These are phyloP conservation scores for Xylocopa sonorina DNA, from an alignment of 1,140 invertebrate species.

Conservation along the genomic window DNA sequence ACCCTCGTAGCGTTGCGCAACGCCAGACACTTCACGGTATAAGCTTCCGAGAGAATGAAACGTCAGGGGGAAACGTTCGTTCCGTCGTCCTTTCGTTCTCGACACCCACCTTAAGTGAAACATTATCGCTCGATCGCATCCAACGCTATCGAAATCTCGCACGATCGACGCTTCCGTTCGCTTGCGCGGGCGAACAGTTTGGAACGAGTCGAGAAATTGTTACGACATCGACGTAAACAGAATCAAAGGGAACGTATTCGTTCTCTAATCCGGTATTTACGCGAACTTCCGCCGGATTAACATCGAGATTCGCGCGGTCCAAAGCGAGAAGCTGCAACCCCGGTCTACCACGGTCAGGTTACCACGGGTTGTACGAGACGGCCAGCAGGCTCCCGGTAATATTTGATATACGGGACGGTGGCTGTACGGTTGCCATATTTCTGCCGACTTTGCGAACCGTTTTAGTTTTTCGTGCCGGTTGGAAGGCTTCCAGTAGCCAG, in stretches of 20 bases:
- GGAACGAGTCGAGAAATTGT: background rate
- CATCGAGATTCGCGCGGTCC: background rate
- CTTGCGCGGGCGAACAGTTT: background rate
- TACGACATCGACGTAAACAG: background rate
- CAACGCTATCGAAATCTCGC: too few species aligned
- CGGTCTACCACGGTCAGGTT: background rate
- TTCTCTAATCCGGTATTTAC: background rate
- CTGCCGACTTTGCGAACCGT: conserved; percentile 76
- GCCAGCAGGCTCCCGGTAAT: conserved; percentile 62
- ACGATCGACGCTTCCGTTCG: too few species aligned
- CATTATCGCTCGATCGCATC: too few species aligned
- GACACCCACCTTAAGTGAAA: too few species aligned
- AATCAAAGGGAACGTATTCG: background rate
- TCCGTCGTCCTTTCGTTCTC: background rate
- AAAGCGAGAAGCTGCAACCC: too few species aligned
- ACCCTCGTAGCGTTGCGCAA: background rate
- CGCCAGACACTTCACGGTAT: background rate
- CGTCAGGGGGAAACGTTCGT: background rate
- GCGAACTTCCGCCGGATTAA: conserved; percentile 1
- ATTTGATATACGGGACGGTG: conserved; percentile 73
- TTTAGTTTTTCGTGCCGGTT: conserved; percentile 76
- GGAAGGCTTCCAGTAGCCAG: conserved; percentile 72
- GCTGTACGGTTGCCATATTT: conserved; percentile 74
- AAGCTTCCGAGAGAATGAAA: background rate
- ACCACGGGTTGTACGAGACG: background rate